Percentiles rank a stretch among this genome's conserved stretches.
phyloP scores from a whole-genome alignment of 2,113 vertebrate genomes.

The Mola mola region DNA sequence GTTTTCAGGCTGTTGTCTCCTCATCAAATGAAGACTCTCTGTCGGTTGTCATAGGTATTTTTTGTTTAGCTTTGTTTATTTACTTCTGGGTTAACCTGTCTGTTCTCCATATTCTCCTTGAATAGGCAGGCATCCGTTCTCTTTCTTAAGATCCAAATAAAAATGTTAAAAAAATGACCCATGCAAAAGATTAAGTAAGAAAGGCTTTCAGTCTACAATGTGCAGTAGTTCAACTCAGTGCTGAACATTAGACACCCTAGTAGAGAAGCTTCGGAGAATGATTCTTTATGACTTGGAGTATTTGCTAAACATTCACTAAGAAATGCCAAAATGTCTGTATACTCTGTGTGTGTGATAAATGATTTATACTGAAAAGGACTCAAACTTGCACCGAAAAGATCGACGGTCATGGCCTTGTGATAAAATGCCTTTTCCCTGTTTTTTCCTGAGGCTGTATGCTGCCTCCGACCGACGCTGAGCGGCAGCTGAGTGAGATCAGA shows the following conservation, averaged over 20 bases:
- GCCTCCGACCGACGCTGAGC: slow-evolving; percentile 73
- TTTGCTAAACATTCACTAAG: too few species aligned
- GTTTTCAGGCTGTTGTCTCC: slow-evolving; percentile 78
- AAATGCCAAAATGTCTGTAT: slow-evolving; percentile 27
- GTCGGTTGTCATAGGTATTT: slow-evolving; percentile 78
- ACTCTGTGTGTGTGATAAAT: slow-evolving; percentile 11
- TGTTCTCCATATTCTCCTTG: background rate
- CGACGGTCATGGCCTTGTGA: slow-evolving; percentile 22
- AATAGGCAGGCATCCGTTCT: too few species aligned
- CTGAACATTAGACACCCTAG: slow-evolving; percentile 30
- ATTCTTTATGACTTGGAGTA: too few species aligned
- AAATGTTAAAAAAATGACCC: too few species aligned
- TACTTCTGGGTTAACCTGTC: too few species aligned
- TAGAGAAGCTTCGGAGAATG: slow-evolving; percentile 40
- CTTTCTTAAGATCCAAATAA: too few species aligned
- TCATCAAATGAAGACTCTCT: slow-evolving; percentile 78
- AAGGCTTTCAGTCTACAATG: slow-evolving; percentile 5
- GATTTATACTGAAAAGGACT: slow-evolving; percentile 54
- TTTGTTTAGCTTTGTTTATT: background rate
- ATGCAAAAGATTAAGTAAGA: background rate
- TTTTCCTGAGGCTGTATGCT: slow-evolving; percentile 59
- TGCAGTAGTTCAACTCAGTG: slow-evolving; percentile 39
- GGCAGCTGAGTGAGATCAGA: slow-evolving; percentile 76
- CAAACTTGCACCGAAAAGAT: slow-evolving; percentile 33
- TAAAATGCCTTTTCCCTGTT: slow-evolving; percentile 15